phyloP scores from a whole-genome alignment of 2,888 invertebrate species.

The Drosophila acutilabella region DNA sequence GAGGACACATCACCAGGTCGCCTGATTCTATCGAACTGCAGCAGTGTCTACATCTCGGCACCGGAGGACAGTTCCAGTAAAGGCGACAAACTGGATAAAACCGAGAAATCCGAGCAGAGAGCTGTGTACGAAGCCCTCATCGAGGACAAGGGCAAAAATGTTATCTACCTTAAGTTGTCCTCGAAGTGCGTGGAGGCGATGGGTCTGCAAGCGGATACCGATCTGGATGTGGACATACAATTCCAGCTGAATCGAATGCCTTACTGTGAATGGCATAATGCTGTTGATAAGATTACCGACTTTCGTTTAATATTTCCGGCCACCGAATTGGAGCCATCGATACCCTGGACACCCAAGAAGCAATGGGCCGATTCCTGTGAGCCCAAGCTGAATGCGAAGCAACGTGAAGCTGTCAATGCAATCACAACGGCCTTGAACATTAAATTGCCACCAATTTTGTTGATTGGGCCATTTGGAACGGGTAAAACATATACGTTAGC shows the following conservation, averaged over 20 bases:
- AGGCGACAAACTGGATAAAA: slow-evolving; percentile 59
- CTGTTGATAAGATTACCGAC: slow-evolving; percentile 91
- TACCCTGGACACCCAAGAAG: slow-evolving; percentile 89
- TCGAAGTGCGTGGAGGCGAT: slow-evolving; percentile 88
- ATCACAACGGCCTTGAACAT: slow-evolving; percentile 89
- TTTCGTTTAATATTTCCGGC: slow-evolving; percentile 91
- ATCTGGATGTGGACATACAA: slow-evolving; percentile 90
- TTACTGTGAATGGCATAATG: slow-evolving; percentile 94
- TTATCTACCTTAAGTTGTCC: slow-evolving; percentile 90
- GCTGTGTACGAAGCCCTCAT: slow-evolving; percentile 91
- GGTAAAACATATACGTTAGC: slow-evolving; percentile 94
- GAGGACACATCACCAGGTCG: slow-evolving; percentile 93
- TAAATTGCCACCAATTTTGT: slow-evolving; percentile 89
- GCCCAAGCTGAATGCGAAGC: slow-evolving; percentile 90
- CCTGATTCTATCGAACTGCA: slow-evolving; percentile 91
- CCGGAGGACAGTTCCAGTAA: slow-evolving; percentile 66
- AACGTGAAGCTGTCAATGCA: slow-evolving; percentile 91
- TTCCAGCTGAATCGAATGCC: slow-evolving; percentile 92
- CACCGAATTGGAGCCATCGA: slow-evolving; percentile 87
- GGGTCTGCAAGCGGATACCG: slow-evolving; percentile 87
- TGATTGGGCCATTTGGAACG: slow-evolving; percentile 94
- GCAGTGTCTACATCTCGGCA: slow-evolving; percentile 88
- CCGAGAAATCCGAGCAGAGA: slow-evolving; percentile 58
- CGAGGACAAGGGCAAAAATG: slow-evolving; percentile 92
- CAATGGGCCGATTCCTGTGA: slow-evolving; percentile 89